A percentile compares a stretch with the other conserved stretches of the same genome.
phyloP scores from a whole-genome alignment of 2,888 invertebrate species.

The Calliscelio sp. region DNA sequence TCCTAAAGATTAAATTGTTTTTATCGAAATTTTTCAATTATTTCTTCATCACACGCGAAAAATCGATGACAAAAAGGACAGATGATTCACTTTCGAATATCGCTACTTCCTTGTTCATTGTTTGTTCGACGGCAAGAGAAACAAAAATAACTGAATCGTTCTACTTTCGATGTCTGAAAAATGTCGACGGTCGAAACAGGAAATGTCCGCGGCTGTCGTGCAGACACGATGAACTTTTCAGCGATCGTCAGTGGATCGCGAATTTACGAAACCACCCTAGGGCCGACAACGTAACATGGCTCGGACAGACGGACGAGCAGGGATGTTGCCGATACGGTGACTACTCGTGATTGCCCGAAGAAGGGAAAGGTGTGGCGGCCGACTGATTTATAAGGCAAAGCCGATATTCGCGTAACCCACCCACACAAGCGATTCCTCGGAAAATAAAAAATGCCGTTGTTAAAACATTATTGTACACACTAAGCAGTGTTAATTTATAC shows the following conservation, averaged over 20 bases:
- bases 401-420: slow-evolving; percentile 68
- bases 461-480: slow-evolving; percentile 23
- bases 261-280: slow-evolving; percentile 76
- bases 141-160: slow-evolving; percentile 50
- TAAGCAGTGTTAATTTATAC: too few species aligned
- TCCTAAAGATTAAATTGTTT: too few species aligned
- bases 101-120: slow-evolving; percentile 64
- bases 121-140: slow-evolving; percentile 31
- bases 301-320: slow-evolving; percentile 73
- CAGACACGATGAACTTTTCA: slow-evolving; percentile 71
- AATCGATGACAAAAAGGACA: slow-evolving; percentile 44
- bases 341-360: slow-evolving; percentile 86
- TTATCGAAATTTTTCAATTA: slow-evolving; percentile 6
- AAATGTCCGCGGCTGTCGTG: slow-evolving; percentile 66
- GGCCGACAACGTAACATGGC: slow-evolving; percentile 75
- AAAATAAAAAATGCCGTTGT: slow-evolving; percentile 30
- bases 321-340: slow-evolving; percentile 85
- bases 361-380: slow-evolving; percentile 86
- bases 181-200: slow-evolving; percentile 66
- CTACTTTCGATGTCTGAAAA: slow-evolving; percentile 64
- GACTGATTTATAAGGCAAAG: slow-evolving; percentile 86
- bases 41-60: slow-evolving; percentile 47
- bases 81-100: slow-evolving; percentile 62
- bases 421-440: slow-evolving; percentile 60
- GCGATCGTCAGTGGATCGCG: slow-evolving; percentile 62